phyloP scores from a whole-genome alignment of 1,140 invertebrate species.

The Solenopsis fugax region DNA sequence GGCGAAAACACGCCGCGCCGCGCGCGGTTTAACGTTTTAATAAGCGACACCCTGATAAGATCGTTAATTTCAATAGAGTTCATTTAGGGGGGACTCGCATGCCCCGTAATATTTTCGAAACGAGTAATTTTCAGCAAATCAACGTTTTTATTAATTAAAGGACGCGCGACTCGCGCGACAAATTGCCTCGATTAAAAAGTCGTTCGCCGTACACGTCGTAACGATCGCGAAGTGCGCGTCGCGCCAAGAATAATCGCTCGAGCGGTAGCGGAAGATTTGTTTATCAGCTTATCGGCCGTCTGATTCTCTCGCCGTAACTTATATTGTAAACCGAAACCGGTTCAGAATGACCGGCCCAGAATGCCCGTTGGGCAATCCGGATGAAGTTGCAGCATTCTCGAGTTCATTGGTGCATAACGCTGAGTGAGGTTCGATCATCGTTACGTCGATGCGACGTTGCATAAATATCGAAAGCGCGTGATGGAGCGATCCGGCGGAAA shows the following conservation, averaged over 20 bases:
- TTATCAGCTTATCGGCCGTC: constrained; percentile 76
- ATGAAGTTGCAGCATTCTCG: constrained; percentile 78
- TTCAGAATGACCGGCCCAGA: constrained; percentile 63
- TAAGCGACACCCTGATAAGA: constrained; percentile 57
- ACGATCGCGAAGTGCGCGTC: constrained; percentile 60
- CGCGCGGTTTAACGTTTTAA: constrained; percentile 38
- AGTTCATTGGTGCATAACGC: constrained; percentile 73
- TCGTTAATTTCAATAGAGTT: constrained; percentile 55
- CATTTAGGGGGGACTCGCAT: constrained; percentile 22
- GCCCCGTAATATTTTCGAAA: constrained; percentile 46
- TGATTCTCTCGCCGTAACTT: constrained; percentile 72
- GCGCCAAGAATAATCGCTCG: constrained; percentile 70
- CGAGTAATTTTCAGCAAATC: constrained; percentile 53
- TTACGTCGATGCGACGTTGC: constrained; percentile 61
- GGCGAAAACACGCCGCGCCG: constrained; percentile 5
- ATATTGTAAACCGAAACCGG: constrained; percentile 78
- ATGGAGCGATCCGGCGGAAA: neutral
- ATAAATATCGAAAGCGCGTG: constrained; percentile 36
- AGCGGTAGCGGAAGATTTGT: constrained; percentile 76
- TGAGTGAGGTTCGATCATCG: constrained; percentile 66
- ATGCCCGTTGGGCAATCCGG: constrained; percentile 61
- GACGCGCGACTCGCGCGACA: constrained; percentile 60
- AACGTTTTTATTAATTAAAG: constrained; percentile 68
- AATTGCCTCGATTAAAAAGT: constrained; percentile 72
- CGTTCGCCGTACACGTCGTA: constrained; percentile 60